Evolutionary conservation across 2,888 invertebrate genomes (phyloP), one percentile per base, ranked within the genome.

Genomic region (Pherbina coryleti): DNA sequence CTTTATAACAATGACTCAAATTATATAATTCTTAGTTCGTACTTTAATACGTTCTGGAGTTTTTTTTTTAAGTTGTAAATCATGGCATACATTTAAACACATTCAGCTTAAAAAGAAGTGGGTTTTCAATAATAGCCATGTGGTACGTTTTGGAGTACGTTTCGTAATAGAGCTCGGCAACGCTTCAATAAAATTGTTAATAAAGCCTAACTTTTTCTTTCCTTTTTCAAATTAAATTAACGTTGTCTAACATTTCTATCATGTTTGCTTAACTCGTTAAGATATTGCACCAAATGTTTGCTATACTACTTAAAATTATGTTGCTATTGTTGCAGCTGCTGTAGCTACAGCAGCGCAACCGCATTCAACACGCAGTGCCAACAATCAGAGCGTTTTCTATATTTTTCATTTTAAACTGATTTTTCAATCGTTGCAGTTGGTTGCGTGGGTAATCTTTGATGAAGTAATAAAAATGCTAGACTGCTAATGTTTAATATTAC

Each of bases 361-460:
- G 28, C 60, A 60, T 60, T 28, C 25, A 60, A 25, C 28, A 28
- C 28, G 60, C 28, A 60, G 25, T 14, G 3, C 5, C 25, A 11
- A 28, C 60, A 60, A 60, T 60, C 28, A 60, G 60, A 60, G 60
- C 60, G 28, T 60, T 60, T 60, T 28, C 14, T 60, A 25, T 28
- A 28, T 9, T 60, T 28, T 60, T 60, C 25, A 8, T n/a, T 57
- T n/a, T 57, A 8, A 28, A 25, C 60, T 22, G 17, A 22, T 60
- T 60, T 60, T 22, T 17, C 60, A 60, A 60, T 60, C 17, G 28
- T 28, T 14, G 60, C 60, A 28, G 60, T 60, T 60, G 60, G 28
- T 60, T 60, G 60, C 60, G 57, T 57, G 57, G 57, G 57, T 25
- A 57, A 57, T 22, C 57, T 28, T 28, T 60, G 60, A 28, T 28